Evolutionary conservation across 2,797 vertebrate species (phyloP), one percentile per base, ranked within the genome.

Genomic region (Melanotaenia nigrans): DNA sequence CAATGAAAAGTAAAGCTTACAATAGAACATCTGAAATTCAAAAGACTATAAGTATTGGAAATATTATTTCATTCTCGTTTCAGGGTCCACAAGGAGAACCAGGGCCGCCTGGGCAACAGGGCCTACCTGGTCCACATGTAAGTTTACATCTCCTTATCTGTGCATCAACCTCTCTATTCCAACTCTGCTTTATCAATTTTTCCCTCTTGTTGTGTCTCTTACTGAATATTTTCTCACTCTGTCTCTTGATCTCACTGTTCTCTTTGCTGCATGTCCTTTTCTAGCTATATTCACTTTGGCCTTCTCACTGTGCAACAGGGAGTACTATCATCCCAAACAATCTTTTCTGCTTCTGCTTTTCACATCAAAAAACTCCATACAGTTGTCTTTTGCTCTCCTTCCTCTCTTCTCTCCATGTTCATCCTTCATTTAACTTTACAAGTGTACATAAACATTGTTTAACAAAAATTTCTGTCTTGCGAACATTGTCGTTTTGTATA

Each of bases 81-180:
- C 25, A 99, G 97, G 97, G 97, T 87, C 95, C 96, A 77, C 96
- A 97, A 94, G 97, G 97, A 87, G 97, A 99, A 79, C 89, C 95
- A 54, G 97, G 97, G 40, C 96, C 97, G 73, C 93, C 92, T 80
- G 97, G 97, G 57, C 97, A 99, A 69, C 97, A 99, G 93, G 97
- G 97, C 83, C 91, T 96, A 68, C 94, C 97, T 81, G 97, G 97
- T 76, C 88, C 96, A 75, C 95, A 99, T 90, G 97, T 99, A 94
- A 93, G 95, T 95, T 24, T 60, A 25, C 36, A 30, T 40, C 24
- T 45, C 45, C 51, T 51, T 10, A 8, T 40, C 32, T 65, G 1
- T 61, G 10, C 68, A 13, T 60, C 5, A 25, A 4, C 30, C 63
- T 36, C 0, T 22, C 68, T 64, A 54, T 64, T 65, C 49, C 22